Evolutionary conservation across 2,888 invertebrate species (phyloP).

Genomic region (Tenthredo distinguenda): DNA sequence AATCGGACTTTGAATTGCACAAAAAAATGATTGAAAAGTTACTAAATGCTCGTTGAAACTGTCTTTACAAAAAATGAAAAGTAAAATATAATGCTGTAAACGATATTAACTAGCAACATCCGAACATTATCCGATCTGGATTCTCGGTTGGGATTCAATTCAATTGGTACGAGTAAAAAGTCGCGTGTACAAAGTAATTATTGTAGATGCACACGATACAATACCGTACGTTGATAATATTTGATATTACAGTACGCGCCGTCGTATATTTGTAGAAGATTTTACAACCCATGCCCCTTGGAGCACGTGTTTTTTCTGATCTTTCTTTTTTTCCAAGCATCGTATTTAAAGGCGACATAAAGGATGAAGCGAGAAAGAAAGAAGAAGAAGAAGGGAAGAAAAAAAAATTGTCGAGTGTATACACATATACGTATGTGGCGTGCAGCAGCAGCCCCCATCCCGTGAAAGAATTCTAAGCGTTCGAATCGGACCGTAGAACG

Average conservation of each 20-base stretch:
- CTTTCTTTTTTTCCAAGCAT: background rate
- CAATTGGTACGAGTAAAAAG: background rate
- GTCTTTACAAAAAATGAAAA: no score
- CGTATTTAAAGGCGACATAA: background rate
- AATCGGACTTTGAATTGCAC: background rate
- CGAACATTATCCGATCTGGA: no score
- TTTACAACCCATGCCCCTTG: background rate
- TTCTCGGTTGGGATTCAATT: no score
- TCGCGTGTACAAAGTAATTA: background rate
- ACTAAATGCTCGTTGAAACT: no score
- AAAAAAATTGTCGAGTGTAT: background rate
- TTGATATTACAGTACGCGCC: conserved; percentile 15
- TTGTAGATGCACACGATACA: background rate
- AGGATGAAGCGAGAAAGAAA: background rate
- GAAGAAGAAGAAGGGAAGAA: background rate
- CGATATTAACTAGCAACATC: no score
- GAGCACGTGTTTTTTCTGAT: conserved; percentile 23
- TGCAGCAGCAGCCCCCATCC: background rate
- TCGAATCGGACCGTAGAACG: conserved; percentile 36
- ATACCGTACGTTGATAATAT: background rate
- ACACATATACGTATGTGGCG: background rate
- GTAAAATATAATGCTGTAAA: no score
- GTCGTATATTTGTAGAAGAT: conserved; percentile 21
- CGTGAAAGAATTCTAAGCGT: conserved; percentile 10
- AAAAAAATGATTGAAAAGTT: background rate